These are phyloP conservation scores for Escarpia spicata DNA, from an alignment of 2,888 invertebrate species.

Conservation along the genomic window DNA sequence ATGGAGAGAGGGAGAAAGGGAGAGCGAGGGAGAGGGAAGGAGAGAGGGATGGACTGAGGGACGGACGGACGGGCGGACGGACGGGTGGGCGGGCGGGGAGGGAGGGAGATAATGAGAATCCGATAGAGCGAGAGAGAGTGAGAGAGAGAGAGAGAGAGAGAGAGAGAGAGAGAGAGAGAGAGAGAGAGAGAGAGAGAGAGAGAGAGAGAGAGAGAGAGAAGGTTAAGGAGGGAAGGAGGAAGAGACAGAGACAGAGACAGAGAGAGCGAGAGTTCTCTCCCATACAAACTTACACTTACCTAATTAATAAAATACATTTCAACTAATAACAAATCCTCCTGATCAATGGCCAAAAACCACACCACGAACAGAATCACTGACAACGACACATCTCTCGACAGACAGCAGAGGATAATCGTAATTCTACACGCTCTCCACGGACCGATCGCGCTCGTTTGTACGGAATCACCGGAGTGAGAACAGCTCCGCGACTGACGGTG, in stretches of 20 bases:
- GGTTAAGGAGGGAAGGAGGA: neutral
- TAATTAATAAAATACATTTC: neutral
- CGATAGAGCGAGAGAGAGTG: constrained; percentile 27
- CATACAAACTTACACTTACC: neutral
- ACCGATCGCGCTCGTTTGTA: neutral
- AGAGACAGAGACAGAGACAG: neutral
- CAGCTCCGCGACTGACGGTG: neutral
- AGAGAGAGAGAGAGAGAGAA: neutral
- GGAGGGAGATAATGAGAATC: constrained; percentile 24
- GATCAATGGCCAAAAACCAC: neutral
- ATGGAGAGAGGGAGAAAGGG: constrained; percentile 30
- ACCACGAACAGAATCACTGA: neutral
- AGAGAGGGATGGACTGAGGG: neutral
- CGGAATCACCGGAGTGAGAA: neutral
- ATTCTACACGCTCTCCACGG: neutral
- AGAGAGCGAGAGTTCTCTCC: too few species aligned
- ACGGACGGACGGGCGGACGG: neutral
- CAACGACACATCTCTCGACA: neutral
- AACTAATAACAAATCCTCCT: neutral
- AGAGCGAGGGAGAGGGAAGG: constrained; percentile 23
- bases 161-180: constrained; percentile 30
- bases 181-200: constrained; percentile 23
- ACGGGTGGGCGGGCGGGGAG: neutral
- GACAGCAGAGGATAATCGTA: neutral
- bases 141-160: constrained; percentile 31